phyloP scores from a whole-genome alignment of 2,797 vertebrate genomes.

The Siniperca obscura region DNA sequence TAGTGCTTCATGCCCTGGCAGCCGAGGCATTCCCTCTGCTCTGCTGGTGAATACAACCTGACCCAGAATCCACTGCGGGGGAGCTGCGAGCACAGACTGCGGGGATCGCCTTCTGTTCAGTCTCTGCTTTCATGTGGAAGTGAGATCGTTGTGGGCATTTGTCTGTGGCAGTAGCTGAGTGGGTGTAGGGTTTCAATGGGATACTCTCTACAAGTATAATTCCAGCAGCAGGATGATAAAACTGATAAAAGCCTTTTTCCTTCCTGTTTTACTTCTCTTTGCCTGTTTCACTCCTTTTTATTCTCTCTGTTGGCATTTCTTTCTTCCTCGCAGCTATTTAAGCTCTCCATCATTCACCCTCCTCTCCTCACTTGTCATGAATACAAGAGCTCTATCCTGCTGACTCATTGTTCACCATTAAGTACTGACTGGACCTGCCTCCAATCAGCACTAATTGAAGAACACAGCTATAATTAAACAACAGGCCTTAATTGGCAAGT shows the following conservation, averaged over 20 bases:
- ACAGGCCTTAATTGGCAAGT: conserved; percentile 49
- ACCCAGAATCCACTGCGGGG: conserved; percentile 72
- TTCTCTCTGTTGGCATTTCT: background rate
- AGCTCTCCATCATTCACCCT: background rate
- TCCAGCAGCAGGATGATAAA: conserved; percentile 35
- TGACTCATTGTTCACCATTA: conserved; percentile 51
- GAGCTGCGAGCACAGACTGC: conserved; percentile 60
- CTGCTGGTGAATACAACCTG: conserved; percentile 59
- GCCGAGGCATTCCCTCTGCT: conserved; percentile 63
- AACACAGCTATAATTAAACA: conserved; percentile 64
- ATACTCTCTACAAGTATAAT: conserved; percentile 33
- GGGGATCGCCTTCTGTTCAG: conserved; percentile 69
- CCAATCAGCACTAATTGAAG: conserved; percentile 64
- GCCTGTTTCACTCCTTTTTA: conserved; percentile 11
- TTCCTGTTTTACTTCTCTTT: conserved; percentile 12
- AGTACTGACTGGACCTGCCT: conserved; percentile 38
- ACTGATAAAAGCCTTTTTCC: conserved; percentile 2
- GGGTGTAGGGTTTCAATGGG: conserved; percentile 43
- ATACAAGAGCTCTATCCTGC: conserved; percentile 3
- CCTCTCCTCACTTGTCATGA: conserved; percentile 21
- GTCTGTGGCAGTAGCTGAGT: conserved; percentile 50
- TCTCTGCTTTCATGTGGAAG: conserved; percentile 69
- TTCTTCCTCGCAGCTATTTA: conserved; percentile 13
- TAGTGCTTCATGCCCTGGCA: conserved; percentile 57
- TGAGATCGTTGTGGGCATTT: conserved; percentile 52